Evolutionary conservation across 2,888 invertebrate genomes (phyloP).

Genomic region (Operophtera brumata): DNA sequence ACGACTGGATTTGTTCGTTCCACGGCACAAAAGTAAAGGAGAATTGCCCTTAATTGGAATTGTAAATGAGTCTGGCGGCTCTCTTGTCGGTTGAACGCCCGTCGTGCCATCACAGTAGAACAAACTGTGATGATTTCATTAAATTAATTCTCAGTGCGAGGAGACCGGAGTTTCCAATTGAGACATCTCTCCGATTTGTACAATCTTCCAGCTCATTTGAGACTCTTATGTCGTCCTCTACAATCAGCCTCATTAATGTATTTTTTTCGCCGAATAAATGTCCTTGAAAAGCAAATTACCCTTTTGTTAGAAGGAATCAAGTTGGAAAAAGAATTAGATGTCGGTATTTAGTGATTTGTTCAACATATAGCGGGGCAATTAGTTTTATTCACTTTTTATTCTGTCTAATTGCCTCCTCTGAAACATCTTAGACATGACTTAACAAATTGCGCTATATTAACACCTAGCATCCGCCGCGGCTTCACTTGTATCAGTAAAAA

Average conservation of each 20-base stretch:
- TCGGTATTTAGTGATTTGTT: slow-evolving; percentile 36
- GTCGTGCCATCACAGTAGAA: slow-evolving; percentile 68
- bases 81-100: slow-evolving; percentile 73
- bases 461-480: neutral
- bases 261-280: slow-evolving; percentile 40
- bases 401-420: slow-evolving; percentile 19
- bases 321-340: slow-evolving; percentile 39
- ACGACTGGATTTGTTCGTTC: slow-evolving; percentile 63
- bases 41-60: slow-evolving; percentile 78
- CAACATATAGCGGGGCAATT: slow-evolving; percentile 31
- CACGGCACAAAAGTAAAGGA: slow-evolving; percentile 75
- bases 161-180: slow-evolving; percentile 56
- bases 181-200: slow-evolving; percentile 55
- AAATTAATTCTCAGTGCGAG: slow-evolving; percentile 67
- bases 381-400: slow-evolving; percentile 32
- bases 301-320: slow-evolving; percentile 39
- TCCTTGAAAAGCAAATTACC: slow-evolving; percentile 45
- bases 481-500: too few species aligned
- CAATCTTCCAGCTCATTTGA: slow-evolving; percentile 48
- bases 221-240: slow-evolving; percentile 44
- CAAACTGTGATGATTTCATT: slow-evolving; percentile 78
- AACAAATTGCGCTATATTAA: neutral
- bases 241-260: slow-evolving; percentile 40
- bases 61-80: slow-evolving; percentile 77
- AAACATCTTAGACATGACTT: slow-evolving; percentile 1